Conservation (phyloP, 2,113 vertebrate species). For the Saccopteryx bilineata region DNA sequence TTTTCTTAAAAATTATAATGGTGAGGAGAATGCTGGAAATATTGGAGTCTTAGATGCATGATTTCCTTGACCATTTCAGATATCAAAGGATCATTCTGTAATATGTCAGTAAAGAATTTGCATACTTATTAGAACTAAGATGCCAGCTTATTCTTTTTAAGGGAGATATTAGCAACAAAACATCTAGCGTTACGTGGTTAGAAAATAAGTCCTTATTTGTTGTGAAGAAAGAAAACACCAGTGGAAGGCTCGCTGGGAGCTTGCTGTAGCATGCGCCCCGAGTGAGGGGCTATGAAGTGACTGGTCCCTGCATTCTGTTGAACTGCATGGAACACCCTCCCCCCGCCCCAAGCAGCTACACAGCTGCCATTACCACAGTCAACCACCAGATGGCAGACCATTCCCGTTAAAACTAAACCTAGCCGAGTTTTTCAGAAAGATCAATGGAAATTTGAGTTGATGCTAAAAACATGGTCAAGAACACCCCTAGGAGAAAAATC, state of each 20-base stretch:
- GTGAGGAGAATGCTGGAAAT: neutral
- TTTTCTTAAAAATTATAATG: neutral
- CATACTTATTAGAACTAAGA: neutral
- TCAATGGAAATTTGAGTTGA: neutral
- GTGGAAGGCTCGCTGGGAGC: neutral
- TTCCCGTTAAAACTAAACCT: neutral
- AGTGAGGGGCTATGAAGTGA: neutral
- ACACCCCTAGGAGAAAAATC: neutral
- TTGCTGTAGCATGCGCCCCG: neutral
- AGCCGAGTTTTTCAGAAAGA: neutral
- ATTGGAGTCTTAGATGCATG: neutral
- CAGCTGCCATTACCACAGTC: neutral
- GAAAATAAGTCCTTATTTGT: neutral
- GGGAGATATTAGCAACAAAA: neutral
- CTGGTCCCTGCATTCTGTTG: neutral
- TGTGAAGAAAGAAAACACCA: neutral
- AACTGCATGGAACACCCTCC: neutral
- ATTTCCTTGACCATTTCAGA: neutral
- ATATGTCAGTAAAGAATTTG: neutral
- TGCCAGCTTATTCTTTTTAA: neutral
- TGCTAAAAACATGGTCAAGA: neutral
- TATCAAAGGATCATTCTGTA: neutral
- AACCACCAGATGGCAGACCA: conserved; percentile 66
- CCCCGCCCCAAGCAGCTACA: neutral
- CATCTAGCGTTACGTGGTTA: neutral